Conservation (phyloP, 1,140 invertebrate genomes). For the Platorchestia sp. region DNA sequence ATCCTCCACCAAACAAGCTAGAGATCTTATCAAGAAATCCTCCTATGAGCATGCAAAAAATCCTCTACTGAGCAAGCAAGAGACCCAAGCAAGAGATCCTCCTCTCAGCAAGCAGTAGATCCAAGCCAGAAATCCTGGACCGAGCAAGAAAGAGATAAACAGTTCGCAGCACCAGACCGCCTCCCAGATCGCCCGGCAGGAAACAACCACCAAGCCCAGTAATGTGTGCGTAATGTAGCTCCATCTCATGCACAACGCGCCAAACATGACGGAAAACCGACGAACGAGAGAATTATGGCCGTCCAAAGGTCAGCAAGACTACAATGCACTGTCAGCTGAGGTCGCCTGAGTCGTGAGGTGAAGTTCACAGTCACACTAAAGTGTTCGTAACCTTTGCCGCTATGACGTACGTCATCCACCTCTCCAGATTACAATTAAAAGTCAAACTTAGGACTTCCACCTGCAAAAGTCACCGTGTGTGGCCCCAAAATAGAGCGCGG, state of each 20-base stretch:
- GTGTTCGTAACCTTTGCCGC: conserved; percentile 17
- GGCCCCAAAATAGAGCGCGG: background rate
- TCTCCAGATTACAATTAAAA: conserved; percentile 41
- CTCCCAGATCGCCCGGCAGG: background rate
- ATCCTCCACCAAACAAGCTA: no score
- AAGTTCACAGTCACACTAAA: conserved; percentile 48
- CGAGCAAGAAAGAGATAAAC: no score
- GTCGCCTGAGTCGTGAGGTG: conserved; percentile 25
- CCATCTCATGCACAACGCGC: background rate
- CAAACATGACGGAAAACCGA: background rate
- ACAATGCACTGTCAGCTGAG: conserved; percentile 30
- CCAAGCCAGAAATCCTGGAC: no score
- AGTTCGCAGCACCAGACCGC: background rate
- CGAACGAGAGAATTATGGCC: background rate
- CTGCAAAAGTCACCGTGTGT: conserved; percentile 31
- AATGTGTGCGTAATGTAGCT: background rate
- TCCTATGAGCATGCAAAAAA: no score
- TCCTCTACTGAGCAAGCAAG: no score
- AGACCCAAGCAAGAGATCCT: no score
- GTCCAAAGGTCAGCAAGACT: conserved; percentile 36
- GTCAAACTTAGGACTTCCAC: conserved; percentile 43
- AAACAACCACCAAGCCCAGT: background rate
- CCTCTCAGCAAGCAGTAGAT: no score
- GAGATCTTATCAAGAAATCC: no score
- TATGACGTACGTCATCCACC: conserved; percentile 32